These are phyloP conservation scores for Limenitis camilla DNA, from an alignment of 2,888 invertebrate species.

Conservation along the genomic window DNA sequence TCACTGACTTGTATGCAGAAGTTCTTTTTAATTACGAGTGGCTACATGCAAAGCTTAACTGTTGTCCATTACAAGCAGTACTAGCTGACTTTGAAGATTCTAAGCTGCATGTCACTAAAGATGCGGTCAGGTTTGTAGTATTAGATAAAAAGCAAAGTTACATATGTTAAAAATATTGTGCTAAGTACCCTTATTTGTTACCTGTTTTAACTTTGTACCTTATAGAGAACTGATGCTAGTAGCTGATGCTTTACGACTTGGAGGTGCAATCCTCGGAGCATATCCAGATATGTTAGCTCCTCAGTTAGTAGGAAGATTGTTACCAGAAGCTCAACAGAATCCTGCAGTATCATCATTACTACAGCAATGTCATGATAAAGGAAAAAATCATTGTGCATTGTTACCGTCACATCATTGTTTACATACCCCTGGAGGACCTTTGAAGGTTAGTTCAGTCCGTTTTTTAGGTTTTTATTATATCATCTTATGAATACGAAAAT, in stretches of 20 bases:
- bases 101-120: slow-evolving; percentile 85
- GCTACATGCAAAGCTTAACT: slow-evolving; percentile 95
- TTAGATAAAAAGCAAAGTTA: too few relatives aligned
- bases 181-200: too few relatives aligned
- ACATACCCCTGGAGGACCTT: slow-evolving; percentile 98
- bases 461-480: neutral
- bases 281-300: slow-evolving; percentile 98
- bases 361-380: slow-evolving; percentile 92
- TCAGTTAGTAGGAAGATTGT: slow-evolving; percentile 91
- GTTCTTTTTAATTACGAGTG: slow-evolving; percentile 98
- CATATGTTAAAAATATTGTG: too few relatives aligned
- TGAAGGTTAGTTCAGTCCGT: slow-evolving; percentile 78
- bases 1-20: slow-evolving; percentile 90
- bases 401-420: slow-evolving; percentile 96
- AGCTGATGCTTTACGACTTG: slow-evolving; percentile 93
- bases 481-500: neutral
- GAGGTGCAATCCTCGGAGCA: slow-evolving; percentile 92
- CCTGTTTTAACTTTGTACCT: slow-evolving; percentile 9
- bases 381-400: slow-evolving; percentile 90
- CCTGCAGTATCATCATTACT: slow-evolving; percentile 91
- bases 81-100: slow-evolving; percentile 97
- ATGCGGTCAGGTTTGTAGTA: slow-evolving; percentile 80
- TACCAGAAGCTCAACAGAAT: slow-evolving; percentile 82
- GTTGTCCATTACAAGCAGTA: slow-evolving; percentile 95
- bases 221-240: slow-evolving; percentile 90